Base-by-base conservation (phyloP, 2,113 vertebrate genomes). In the Chinchilla lanigera region DNA sequence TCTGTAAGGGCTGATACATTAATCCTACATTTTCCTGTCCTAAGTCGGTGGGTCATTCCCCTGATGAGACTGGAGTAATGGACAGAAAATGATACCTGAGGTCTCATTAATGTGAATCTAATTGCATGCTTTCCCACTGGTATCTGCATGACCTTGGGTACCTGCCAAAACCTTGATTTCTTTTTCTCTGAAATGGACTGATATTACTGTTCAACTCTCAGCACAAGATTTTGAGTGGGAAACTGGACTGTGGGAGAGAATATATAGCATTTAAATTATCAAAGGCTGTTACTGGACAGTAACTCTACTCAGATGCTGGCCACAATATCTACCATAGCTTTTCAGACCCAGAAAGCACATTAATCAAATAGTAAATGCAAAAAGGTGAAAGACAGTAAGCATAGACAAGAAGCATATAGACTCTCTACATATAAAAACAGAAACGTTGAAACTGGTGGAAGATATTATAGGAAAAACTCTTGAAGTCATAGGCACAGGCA, bases 31-130 rank as follows among this genome's bases (percentile, higher is more conserved):
- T 58, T 41, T 73, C 13, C 30, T 47, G 4, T 35, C 41, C 38
- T 12, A 9, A 20, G 9, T n/a, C 5, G 16, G 30, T 22, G 14
- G 22, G 56, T 56, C 3, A 38, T 56, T 69, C 3, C 20, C 56
- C 47, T 77, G 28, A 6, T 16, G 12, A 44, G 56, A 50, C 85
- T 58, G 4, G 11, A 81, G 35, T 30, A 17, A 38, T 2, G 0
- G 28, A 58, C 35, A 30, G 3, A 60, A 35, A 86, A 14, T 5
- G 13, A 30, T 2, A n/a, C 17, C 41, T 3, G 28, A 35, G 28
- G 1, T 14, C 1, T 24, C 22, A 17, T 2, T 17, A 24, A n/a
- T 2, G 4, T 9, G 41, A 41, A 1, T 69, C 63, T 7, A 10
- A 6, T 0, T 38, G n/a, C 9, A 28, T 17, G n/a, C 60, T 41